Conservation (phyloP, 2,113 vertebrate genomes). For the Illadopsis cleaveri region DNA sequence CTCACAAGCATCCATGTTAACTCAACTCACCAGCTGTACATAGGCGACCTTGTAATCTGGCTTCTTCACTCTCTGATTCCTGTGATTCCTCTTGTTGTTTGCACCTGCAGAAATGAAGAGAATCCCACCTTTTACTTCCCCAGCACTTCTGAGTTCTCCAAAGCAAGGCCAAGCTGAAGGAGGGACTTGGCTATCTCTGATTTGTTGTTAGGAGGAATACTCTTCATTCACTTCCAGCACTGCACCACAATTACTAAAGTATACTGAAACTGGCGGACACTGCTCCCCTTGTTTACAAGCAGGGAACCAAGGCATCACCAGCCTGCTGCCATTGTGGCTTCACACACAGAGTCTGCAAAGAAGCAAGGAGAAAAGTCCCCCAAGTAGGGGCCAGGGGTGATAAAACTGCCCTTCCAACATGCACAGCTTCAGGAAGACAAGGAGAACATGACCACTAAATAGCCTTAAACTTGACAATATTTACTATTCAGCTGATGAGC, state of each 20-base stretch:
- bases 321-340: not conserved
- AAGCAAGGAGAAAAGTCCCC: not conserved
- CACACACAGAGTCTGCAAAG: not conserved
- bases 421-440: not conserved
- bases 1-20: not conserved
- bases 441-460: not conserved
- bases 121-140: not conserved
- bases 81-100: conserved; percentile 87
- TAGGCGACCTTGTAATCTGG: conserved; percentile 97
- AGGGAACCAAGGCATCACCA: not conserved
- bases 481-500: not conserved
- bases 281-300: not conserved
- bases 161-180: not conserved
- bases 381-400: not conserved
- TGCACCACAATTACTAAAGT: not conserved
- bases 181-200: not conserved
- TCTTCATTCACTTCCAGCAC: not conserved
- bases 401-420: not conserved
- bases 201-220: not conserved
- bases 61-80: conserved; percentile 85
- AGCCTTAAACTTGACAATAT: not conserved
- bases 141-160: not conserved
- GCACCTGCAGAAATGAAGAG: conserved; percentile 73
- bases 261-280: not conserved
- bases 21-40: conserved; percentile 95